Conservation (phyloP, 2,888 invertebrate species). For the Volucella inanis region DNA sequence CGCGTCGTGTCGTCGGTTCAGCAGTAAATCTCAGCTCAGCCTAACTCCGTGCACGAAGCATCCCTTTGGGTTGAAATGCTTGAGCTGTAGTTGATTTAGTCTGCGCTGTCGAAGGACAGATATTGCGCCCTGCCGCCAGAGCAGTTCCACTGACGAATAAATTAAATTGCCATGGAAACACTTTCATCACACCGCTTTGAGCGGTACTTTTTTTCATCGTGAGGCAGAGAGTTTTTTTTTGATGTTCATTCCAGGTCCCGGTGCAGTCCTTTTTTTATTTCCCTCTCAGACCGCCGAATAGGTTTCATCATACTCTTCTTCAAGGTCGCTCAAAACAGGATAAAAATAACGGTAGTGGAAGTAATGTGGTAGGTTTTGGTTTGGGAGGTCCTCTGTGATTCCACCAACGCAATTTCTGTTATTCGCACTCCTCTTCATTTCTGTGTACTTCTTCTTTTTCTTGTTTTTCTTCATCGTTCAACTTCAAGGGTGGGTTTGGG, state of each 20-base stretch:
- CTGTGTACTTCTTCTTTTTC: background rate
- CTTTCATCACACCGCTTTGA: conserved; percentile 65
- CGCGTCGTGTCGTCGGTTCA: conserved; percentile 14
- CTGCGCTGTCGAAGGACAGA: conserved; percentile 13
- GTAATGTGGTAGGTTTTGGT: conserved; percentile 26
- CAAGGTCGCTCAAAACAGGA: conserved; percentile 53
- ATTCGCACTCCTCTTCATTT: background rate
- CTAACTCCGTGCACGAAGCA: conserved; percentile 38
- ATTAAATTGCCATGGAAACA: conserved; percentile 71
- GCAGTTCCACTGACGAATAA: conserved; percentile 52
- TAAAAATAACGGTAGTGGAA: conserved; percentile 1
- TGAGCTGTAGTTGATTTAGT: background rate
- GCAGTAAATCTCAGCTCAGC: conserved; percentile 41
- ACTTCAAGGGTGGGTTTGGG: background rate
- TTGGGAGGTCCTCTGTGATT: conserved; percentile 20
- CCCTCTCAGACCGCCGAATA: conserved; percentile 29
- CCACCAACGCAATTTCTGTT: conserved; percentile 30
- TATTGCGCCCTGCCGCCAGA: conserved; percentile 49
- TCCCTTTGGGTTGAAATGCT: conserved; percentile 40
- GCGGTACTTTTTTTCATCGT: conserved; percentile 33
- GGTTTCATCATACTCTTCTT: conserved; percentile 46
- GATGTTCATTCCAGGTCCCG: conserved; percentile 21
- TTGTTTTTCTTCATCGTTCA: background rate
- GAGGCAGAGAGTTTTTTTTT: background rate
- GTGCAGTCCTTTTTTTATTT: conserved; percentile 1